Base-by-base conservation (phyloP, 1,140 invertebrate genomes). In the Drosophila kohkoa region DNA sequence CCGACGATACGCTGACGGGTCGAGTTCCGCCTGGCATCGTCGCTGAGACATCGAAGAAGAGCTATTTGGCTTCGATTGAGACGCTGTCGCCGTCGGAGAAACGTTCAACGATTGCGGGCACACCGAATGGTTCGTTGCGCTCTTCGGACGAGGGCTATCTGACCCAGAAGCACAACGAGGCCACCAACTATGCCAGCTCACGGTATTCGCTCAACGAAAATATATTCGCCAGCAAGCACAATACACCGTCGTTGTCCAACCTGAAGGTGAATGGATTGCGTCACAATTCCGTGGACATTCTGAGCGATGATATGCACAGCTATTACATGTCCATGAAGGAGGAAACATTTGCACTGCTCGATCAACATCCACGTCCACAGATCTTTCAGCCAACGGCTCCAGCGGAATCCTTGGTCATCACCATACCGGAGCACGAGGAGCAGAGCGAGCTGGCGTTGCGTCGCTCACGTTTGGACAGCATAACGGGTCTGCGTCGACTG, bases 51-150 rank as follows among this genome's bases (percentile, higher is more conserved):
- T 77, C 80, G 10, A 91, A 83, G 46, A 86, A 89, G 32, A 54
- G 38, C 30, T 87, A 89, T 57, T 58, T 92, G 54, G 92, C 92
- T 3, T 92, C 91, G 5, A 82, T 91, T 5, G 92, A 92, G 59
- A 92, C 92, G 5, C 66, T 92, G 16, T 91, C 89, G 46, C 82
- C 92, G 1, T 92, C 82, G 13, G 91, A 92, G 46, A 92, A 92
- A 35, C 78, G 70, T n/a, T 92, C 91, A 1, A 46, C 52, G 2
- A 48, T 54, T 0, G 64, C 62, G 0, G 66, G 67, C 38, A 73
- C 75, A 0, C 77, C 79, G 1, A 46, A 63, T 5, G 73, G 51
- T 3, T 85, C 90, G 0, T 7, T 86, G 38, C 81, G 75, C 32
- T 79, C 90, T 41, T 88, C 82, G 25, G 85, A 86, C 57, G 85